These are phyloP conservation scores for Sceliomorpha sp. DNA, from an alignment of 2,888 invertebrate genomes.

Conservation along the genomic window DNA sequence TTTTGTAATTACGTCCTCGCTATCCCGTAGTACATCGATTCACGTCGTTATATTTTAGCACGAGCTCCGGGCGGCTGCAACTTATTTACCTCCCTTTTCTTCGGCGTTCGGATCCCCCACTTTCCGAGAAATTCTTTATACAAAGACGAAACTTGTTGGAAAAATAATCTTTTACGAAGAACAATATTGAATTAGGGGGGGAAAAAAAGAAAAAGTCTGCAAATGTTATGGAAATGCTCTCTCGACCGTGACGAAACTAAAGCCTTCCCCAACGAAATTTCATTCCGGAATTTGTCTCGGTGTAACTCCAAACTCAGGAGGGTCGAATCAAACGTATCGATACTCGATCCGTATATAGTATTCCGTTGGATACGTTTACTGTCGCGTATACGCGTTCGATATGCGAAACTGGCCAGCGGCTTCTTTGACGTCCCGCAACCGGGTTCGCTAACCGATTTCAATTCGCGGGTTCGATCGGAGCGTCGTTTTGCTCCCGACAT, in stretches of 20 bases:
- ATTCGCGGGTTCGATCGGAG: constrained; percentile 52
- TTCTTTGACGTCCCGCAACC: constrained; percentile 43
- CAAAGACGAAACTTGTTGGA: too few relatives aligned
- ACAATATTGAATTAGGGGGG: constrained; percentile 37
- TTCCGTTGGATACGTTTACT: constrained; percentile 27
- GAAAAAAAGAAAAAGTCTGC: constrained; percentile 29
- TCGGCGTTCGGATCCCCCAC: too few relatives aligned
- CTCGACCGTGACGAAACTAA: too few relatives aligned
- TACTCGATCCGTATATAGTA: constrained; percentile 20
- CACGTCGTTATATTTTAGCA: too few relatives aligned
- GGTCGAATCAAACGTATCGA: constrained; percentile 17
- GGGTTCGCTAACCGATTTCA: constrained; percentile 62
- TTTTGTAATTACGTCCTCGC: too few relatives aligned
- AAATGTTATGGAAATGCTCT: too few relatives aligned
- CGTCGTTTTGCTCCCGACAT: constrained; percentile 13
- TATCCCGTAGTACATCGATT: too few relatives aligned
- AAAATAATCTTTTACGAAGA: constrained; percentile 44
- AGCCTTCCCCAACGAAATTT: constrained; percentile 1
- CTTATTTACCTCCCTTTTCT: too few relatives aligned
- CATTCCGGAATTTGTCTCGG: constrained; percentile 12
- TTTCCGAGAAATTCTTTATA: too few relatives aligned
- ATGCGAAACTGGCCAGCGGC: constrained; percentile 33
- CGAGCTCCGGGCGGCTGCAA: too few relatives aligned
- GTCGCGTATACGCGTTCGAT: constrained; percentile 28
- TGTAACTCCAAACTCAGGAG: constrained; percentile 34